Evolutionary conservation across 1,140 invertebrate species (phyloP), one percentile per base, ranked within the genome.

Genomic region (Sinella curviseta): DNA sequence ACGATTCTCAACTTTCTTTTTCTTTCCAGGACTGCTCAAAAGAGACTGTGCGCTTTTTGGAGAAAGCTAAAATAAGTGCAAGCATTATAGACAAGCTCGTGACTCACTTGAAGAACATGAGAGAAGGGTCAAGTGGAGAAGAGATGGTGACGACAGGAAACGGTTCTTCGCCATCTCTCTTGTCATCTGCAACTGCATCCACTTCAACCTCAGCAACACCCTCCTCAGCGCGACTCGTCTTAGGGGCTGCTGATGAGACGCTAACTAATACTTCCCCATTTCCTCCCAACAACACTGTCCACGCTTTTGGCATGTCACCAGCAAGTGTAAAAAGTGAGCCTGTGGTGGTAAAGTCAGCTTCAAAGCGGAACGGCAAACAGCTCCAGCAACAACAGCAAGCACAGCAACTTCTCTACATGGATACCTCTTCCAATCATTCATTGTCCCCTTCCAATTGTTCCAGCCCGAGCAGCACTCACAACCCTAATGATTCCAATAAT

Each of bases 21-120:
- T n/a, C n/a, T n/a, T n/a, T n/a, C n/a, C n/a, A n/a, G 79, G 79
- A 80, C 17, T 80, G 79, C 67, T 77, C 76, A 20, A 31, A 67
- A 48, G 75, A 80, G 48, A 70, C 76, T 36, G 70, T 80, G n/a
- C 57, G 76, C 77, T 80, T 74, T 70, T 33, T 80, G 48, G 79
- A 80, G 70, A 80, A 80, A 24, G 34, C 79, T 0, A 80, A 77
- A 80, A 74, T 80, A 17, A 74, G 16, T 20, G 31, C 60, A 55
- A 80, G 36, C 31, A 80, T 75, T 39, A 74, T 80, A 3, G 75
- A 80, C 75, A 80, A 80, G 76, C 35, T 80, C 39, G 33, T 74
- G n/a, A 70, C 26, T 0, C 79, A 80, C 26, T 74, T 80, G 31
- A 80, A 80, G 54, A 67, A 20, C 76, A 39, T 79, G 3, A 28